Conservation (phyloP, 2,797 vertebrate species). For the Carduelis carduelis region DNA sequence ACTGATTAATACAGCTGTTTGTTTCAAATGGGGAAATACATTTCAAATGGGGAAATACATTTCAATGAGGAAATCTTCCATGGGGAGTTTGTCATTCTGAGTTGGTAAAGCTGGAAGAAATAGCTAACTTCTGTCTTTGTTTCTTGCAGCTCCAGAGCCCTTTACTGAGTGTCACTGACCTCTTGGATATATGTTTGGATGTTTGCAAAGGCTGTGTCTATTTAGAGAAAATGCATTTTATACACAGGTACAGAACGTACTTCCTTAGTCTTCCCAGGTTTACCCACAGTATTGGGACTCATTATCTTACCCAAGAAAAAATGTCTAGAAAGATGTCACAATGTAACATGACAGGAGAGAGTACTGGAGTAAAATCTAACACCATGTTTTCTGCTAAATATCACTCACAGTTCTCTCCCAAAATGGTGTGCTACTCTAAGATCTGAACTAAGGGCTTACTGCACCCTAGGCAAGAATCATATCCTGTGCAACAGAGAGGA, state of each 20-base stretch:
- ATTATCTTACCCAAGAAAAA: neutral
- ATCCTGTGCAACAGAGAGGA: neutral
- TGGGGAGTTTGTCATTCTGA: neutral
- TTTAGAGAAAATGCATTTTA: slow-evolving; percentile 79
- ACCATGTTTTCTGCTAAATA: neutral
- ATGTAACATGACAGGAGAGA: neutral
- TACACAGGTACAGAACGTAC: slow-evolving; percentile 73
- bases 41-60: neutral
- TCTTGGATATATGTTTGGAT: slow-evolving; percentile 76
- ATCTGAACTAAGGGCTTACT: neutral
- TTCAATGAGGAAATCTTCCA: neutral
- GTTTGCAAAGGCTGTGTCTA: slow-evolving; percentile 79
- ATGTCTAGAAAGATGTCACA: neutral
- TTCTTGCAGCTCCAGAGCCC: slow-evolving; percentile 60
- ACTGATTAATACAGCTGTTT: neutral
- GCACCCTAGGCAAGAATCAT: neutral
- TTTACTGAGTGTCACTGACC: slow-evolving; percentile 66
- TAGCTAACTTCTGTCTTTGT: neutral
- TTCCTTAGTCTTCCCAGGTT: neutral
- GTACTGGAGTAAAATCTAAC: neutral
- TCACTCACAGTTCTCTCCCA: neutral
- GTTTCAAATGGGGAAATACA: neutral
- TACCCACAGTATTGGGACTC: neutral
- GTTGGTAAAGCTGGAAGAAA: neutral
- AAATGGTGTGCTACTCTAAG: neutral